Percentiles rank a stretch among this genome's conserved stretches.
These are phyloP conservation scores for Epizoanthus scotinus DNA, from an alignment of 92 coral and sea anemone species.

Conservation along the genomic window DNA sequence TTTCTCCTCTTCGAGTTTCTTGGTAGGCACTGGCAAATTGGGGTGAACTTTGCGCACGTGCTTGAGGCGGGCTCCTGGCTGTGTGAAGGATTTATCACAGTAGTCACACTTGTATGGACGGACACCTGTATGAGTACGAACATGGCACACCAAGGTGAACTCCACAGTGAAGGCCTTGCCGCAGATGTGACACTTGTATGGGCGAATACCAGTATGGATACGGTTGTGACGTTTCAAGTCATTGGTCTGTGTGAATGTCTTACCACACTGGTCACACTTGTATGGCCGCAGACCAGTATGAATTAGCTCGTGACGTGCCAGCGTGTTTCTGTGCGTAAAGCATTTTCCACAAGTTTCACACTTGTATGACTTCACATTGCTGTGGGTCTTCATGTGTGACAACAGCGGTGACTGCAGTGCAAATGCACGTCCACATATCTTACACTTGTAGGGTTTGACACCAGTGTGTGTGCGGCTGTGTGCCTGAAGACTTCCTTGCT, in stretches of 20 bases:
- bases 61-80: constrained; percentile 95
- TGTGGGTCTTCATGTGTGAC: constrained; percentile 97
- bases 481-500: constrained; percentile 97
- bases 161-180: constrained; percentile 94
- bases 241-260: constrained; percentile 94
- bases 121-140: constrained; percentile 94
- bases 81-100: constrained; percentile 96
- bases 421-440: constrained; percentile 93
- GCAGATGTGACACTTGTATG: constrained; percentile 95
- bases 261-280: constrained; percentile 86
- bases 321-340: constrained; percentile 93
- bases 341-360: constrained; percentile 85
- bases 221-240: constrained; percentile 93
- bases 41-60: constrained; percentile 92
- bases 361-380: constrained; percentile 85
- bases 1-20: constrained; percentile 22
- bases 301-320: constrained; percentile 88
- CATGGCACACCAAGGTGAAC: constrained; percentile 92
- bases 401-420: constrained; percentile 90
- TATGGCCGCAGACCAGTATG: constrained; percentile 94
- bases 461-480: constrained; percentile 99
- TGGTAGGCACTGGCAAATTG: constrained; percentile 79
- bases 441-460: constrained; percentile 93
- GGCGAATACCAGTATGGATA: constrained; percentile 91
- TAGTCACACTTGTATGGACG: constrained; percentile 92